Evolutionary conservation across 2,888 invertebrate species (phyloP), one percentile per base, ranked within the genome.

Genomic region (Antheraea assamensis): DNA sequence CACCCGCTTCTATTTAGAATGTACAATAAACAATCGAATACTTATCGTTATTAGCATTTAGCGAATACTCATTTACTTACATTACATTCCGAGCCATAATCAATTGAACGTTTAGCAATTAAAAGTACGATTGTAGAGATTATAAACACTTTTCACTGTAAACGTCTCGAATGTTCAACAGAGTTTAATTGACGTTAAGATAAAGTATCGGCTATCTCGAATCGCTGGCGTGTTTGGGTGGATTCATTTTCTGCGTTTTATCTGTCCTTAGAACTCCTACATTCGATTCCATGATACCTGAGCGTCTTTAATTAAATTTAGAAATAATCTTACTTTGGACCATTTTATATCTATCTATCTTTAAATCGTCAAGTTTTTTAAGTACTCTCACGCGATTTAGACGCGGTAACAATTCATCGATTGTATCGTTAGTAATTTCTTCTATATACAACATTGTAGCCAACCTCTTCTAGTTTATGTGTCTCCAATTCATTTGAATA

Each of bases 51-150:
- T 70, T 73, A 70, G 58, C 42, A 42, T 58, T 70, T 58, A 61
- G 27, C 35, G 27, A 30, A 35, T 21, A 13, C 73, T 70, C 70
- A 70, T 73, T 73, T 55, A 52, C 71, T 73, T 68, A 68, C 74
- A 75, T 75, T 72, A 73, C 74, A 74, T 74, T 71, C 70, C 74
- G 61, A 74, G 71, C 70, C 30, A 70, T 75, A 73, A 76, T 76
- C 75, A 74, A 75, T 74, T 76, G 74, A 73, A 74, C 72, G 71
- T 70, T 70, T 52, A 47, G 72, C 73, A 72, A 75, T 77, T 76
- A 76, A 73, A 75, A 52, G 31, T 71, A 49, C 70, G 61, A 68
- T 75, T 72, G 64, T 72, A 19, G 55, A 64, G 68, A 58, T 76
- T 72, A 73, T 74, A 74, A 72, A 75, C 74, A 72, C 72, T 74